phyloP scores from a whole-genome alignment of 2,888 invertebrate genomes.

The Patella caerulea region DNA sequence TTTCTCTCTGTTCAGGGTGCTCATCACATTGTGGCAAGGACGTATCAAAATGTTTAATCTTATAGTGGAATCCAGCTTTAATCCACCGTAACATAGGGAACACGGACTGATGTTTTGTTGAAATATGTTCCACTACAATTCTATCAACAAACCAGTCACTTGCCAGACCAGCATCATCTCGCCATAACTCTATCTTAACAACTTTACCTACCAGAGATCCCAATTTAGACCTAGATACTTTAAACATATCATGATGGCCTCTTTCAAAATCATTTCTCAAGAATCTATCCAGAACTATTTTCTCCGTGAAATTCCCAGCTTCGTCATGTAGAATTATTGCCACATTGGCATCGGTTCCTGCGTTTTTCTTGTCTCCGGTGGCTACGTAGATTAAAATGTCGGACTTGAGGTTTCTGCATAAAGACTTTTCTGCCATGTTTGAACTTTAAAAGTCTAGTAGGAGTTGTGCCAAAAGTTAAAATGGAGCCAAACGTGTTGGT shows the following conservation, averaged over 20 bases:
- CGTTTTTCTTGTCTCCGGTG: conserved; percentile 72
- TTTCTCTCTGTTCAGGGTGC: conserved; percentile 64
- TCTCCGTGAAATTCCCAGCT: conserved; percentile 60
- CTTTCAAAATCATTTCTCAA: conserved; percentile 67
- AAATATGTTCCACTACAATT: conserved; percentile 60
- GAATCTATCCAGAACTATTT: conserved; percentile 67
- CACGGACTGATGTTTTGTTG: conserved; percentile 53
- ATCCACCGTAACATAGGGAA: conserved; percentile 73
- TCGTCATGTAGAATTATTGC: conserved; percentile 70
- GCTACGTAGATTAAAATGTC: conserved; percentile 67
- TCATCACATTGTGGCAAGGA: conserved; percentile 71
- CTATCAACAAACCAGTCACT: conserved; percentile 71
- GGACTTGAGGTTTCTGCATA: too few species aligned
- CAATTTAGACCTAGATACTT: conserved; percentile 37
- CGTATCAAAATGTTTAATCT: conserved; percentile 70
- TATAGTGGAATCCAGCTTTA: conserved; percentile 64
- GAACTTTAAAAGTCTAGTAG: too few species aligned
- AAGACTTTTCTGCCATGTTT: too few species aligned
- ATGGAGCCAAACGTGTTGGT: too few species aligned
- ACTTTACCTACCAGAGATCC: conserved; percentile 45
- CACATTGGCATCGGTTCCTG: conserved; percentile 72
- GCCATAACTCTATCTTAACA: conserved; percentile 64
- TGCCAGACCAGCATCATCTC: conserved; percentile 66
- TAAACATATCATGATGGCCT: conserved; percentile 53
- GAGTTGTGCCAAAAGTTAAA: too few species aligned